These are phyloP conservation scores for Ctenochaetus hawaiiensis DNA, from an alignment of 2,797 vertebrate species.

Conservation along the genomic window DNA sequence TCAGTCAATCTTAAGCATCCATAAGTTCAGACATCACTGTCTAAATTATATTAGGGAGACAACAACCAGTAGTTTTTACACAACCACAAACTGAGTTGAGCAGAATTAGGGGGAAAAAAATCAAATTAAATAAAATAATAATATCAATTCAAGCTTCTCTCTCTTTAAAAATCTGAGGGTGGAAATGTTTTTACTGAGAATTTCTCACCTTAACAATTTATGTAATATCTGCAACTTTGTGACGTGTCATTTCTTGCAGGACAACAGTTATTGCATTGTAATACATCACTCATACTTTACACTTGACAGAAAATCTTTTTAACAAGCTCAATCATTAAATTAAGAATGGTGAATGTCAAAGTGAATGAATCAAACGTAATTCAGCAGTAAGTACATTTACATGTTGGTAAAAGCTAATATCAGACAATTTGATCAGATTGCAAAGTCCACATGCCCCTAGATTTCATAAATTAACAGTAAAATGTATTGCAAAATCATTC, in stretches of 20 bases:
- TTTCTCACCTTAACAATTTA: background rate
- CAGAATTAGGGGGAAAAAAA: too few relatives aligned
- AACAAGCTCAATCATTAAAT: background rate
- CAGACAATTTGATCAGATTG: background rate
- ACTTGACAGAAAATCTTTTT: background rate
- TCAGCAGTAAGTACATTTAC: conserved; percentile 17
- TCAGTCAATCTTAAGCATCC: conserved; percentile 22
- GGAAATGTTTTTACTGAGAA: conserved; percentile 13
- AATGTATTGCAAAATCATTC: background rate
- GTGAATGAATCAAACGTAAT: background rate
- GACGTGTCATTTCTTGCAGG: background rate
- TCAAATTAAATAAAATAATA: conserved; percentile 2
- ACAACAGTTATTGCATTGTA: background rate
- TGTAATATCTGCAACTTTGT: background rate
- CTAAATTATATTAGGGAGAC: conserved; percentile 34
- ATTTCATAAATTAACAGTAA: background rate
- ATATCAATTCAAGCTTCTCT: background rate
- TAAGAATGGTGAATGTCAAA: background rate
- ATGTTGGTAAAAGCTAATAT: conserved; percentile 3
- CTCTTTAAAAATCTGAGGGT: conserved; percentile 7
- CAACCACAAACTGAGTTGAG: conserved; percentile 1
- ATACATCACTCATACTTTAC: background rate
- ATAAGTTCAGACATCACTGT: conserved; percentile 7
- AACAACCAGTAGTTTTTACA: conserved; percentile 34
- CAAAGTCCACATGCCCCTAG: background rate